Evolutionary conservation across 2,888 invertebrate genomes (phyloP).

Genomic region (Eupsilia transversa): DNA sequence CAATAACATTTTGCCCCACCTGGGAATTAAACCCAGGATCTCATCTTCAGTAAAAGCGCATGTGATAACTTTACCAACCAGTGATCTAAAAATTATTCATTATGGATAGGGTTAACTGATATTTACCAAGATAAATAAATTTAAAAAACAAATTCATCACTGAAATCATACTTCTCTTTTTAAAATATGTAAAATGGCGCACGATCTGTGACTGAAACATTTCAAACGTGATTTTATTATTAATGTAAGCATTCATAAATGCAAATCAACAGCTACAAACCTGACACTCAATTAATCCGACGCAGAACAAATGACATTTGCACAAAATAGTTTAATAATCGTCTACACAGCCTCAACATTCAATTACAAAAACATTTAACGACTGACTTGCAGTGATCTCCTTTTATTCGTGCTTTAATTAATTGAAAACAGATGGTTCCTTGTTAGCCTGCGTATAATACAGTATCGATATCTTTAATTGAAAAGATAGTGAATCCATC

Average conservation of each 20-base stretch:
- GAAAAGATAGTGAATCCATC: constrained; percentile 81
- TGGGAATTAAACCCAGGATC: neutral
- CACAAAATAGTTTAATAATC: constrained; percentile 51
- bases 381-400: constrained; percentile 73
- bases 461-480: constrained; percentile 85
- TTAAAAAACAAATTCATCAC: neutral
- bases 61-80: neutral
- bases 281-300: constrained; percentile 38
- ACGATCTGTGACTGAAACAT: neutral
- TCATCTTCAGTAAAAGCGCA: neutral
- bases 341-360: constrained; percentile 51
- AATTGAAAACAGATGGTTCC: constrained; percentile 89
- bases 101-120: neutral
- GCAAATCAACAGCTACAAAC: constrained; percentile 25
- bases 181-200: neutral
- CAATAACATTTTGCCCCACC: neutral
- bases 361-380: constrained; percentile 69
- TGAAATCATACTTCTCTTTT: neutral
- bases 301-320: constrained; percentile 46
- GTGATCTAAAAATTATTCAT: neutral
- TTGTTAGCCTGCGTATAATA: constrained; percentile 84
- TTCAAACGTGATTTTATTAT: constrained; percentile 1
- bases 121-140: no score
- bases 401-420: constrained; percentile 83
- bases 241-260: constrained; percentile 16